phyloP scores from a whole-genome alignment of 2,113 vertebrate genomes.

The Rallus limicola region DNA sequence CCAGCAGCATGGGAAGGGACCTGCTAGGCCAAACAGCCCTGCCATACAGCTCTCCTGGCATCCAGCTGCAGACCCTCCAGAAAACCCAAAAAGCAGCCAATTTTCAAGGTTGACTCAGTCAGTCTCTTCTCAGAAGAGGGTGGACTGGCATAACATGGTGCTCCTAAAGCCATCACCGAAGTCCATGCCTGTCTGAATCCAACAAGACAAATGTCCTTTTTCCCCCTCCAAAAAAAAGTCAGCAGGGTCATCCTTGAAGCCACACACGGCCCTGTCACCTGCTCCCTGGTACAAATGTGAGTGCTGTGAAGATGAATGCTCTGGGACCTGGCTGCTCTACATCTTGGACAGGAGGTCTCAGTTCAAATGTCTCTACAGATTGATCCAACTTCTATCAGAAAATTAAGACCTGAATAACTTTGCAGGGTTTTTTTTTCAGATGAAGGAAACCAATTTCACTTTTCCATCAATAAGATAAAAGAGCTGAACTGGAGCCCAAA shows the following conservation, averaged over 20 bases:
- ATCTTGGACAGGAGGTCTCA: not conserved
- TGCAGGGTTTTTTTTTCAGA: not conserved
- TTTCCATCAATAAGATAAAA: not conserved
- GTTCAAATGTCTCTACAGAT: not conserved
- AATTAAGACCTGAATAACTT: not conserved
- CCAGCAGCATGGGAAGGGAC: not conserved
- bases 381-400: fast-evolving
- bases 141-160: not conserved
- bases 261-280: not conserved
- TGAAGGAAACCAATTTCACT: not conserved
- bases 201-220: not conserved
- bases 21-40: not conserved
- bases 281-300: not conserved
- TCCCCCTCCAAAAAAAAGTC: not conserved
- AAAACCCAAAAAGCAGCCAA: not conserved
- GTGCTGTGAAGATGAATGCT: not conserved
- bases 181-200: not conserved
- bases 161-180: not conserved
- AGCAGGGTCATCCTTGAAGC: not conserved
- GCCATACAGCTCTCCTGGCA: not conserved
- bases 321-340: not conserved
- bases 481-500: not conserved
- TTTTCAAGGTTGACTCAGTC: not conserved
- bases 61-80: not conserved
- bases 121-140: not conserved